Base-by-base conservation (phyloP, 2,888 invertebrate species). In the Tetanocera ferruginea region DNA sequence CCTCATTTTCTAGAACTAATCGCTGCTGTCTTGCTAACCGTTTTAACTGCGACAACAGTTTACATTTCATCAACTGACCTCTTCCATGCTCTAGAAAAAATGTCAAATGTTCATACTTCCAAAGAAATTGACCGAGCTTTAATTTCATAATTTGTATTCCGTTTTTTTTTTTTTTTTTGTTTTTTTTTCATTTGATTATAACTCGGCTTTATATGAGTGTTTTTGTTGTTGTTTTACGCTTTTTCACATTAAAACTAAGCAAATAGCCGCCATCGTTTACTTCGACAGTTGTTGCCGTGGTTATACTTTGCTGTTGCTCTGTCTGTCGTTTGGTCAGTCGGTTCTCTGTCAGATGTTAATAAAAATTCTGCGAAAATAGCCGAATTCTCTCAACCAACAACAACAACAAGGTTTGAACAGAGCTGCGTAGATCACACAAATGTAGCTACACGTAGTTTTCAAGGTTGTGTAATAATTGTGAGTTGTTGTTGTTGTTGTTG, bases 61-160 rank as follows among this genome's bases (percentile, higher is more conserved):
- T 19, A 43, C 14, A 17, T 34, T 23, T 34, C 23, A 25, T 28
- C 51, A 60, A 28, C 34, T 76, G 79, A 79, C 77, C 80, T 80
- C 76, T 79, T 79, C 79, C 77, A 79, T 79, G 77, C 76, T 78
- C 77, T 73, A 69, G 76, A 78, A 76, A 78, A 60, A 23, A 14
- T 57, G 60, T 28, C 64, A 31, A 17, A 14, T 17, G 31, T 11
- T 8, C 31, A 31, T 17, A 34, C 25, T 60, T 23, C 3, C 19
- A 8, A 25, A 19, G 73, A 60, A 43, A 23, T n/a, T 60, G 51
- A n/a, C 14, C 37, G n/a, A 28, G 23, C 49, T 51, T 70, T 51
- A 28, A 25, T 49, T 70, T 70, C 31, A 70, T 70, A 70, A 51
- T 70, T 70, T 70, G 34, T 69, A 17, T 2, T 19, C 43, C 31